Evolutionary conservation across 1,140 invertebrate species (phyloP).

Genomic region (Cydia fagiglandana): DNA sequence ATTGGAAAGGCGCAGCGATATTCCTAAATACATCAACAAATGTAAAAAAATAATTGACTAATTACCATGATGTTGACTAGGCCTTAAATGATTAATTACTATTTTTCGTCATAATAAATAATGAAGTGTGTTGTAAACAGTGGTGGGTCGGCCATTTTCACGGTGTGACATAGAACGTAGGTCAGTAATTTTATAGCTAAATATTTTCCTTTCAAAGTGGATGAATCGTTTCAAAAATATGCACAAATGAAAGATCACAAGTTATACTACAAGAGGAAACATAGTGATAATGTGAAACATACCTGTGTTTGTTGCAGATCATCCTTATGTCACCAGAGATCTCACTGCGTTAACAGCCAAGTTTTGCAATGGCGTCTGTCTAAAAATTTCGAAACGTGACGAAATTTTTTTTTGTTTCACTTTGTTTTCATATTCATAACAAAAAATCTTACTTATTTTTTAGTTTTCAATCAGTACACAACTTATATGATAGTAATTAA

Average conservation of each 20-base stretch:
- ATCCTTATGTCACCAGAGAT: constrained; percentile 74
- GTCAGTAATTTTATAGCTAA: constrained; percentile 69
- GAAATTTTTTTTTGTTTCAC: constrained; percentile 47
- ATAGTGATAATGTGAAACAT: constrained; percentile 67
- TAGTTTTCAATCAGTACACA: constrained; percentile 54
- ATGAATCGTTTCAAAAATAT: constrained; percentile 66
- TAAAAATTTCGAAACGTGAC: constrained; percentile 64
- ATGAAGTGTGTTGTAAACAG: constrained; percentile 72
- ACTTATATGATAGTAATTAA: constrained; percentile 45
- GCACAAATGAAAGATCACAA: constrained; percentile 56
- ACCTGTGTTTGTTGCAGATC: constrained; percentile 77
- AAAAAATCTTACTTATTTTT: constrained; percentile 52
- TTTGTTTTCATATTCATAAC: constrained; percentile 44
- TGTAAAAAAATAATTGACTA: constrained; percentile 55
- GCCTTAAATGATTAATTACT: constrained; percentile 44
- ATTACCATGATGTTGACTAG: constrained; percentile 45
- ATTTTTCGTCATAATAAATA: constrained; percentile 50
- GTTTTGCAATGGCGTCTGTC: constrained; percentile 76
- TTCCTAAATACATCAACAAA: constrained; percentile 28
- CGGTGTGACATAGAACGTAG: constrained; percentile 75
- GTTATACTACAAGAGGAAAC: constrained; percentile 55
- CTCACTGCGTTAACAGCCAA: constrained; percentile 72
- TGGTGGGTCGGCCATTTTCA: constrained; percentile 79
- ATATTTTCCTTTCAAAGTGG: constrained; percentile 56
- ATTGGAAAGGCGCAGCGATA: constrained; percentile 25